These are phyloP conservation scores for Psix sp. DNA, from an alignment of 1,140 invertebrate genomes.

Conservation along the genomic window DNA sequence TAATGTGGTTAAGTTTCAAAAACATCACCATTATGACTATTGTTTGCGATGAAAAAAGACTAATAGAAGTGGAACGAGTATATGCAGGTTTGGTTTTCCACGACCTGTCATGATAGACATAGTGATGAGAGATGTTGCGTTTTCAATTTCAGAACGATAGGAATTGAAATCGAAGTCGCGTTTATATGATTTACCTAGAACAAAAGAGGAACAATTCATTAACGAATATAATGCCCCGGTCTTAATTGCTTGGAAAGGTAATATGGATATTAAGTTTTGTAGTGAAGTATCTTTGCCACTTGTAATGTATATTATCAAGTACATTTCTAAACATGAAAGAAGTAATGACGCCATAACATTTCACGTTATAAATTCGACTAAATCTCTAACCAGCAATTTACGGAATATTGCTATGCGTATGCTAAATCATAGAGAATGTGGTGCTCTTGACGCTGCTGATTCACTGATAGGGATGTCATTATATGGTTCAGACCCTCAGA, in stretches of 20 bases:
- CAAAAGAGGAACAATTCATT: neutral
- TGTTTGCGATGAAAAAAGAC: neutral
- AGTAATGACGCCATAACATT: neutral
- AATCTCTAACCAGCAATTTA: neutral
- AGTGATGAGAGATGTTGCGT: neutral
- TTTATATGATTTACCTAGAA: neutral
- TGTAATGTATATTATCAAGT: neutral
- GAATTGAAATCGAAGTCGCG: neutral
- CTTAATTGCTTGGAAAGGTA: neutral
- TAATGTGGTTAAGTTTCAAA: neutral
- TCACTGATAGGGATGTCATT: neutral
- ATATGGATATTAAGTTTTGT: neutral
- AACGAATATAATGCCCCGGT: neutral
- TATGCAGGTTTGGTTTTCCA: neutral
- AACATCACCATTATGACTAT: neutral
- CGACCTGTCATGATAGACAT: neutral
- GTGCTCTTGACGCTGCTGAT: neutral
- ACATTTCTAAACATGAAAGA: neutral
- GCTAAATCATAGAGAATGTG: conserved; percentile 1
- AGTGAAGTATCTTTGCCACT: neutral
- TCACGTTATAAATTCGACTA: neutral
- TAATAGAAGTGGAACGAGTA: neutral
- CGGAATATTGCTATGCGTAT: neutral
- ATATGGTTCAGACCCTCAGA: neutral
- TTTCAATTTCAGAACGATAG: neutral